Base-by-base conservation (phyloP, 2,797 vertebrate species). In the Sebastes diaconus region DNA sequence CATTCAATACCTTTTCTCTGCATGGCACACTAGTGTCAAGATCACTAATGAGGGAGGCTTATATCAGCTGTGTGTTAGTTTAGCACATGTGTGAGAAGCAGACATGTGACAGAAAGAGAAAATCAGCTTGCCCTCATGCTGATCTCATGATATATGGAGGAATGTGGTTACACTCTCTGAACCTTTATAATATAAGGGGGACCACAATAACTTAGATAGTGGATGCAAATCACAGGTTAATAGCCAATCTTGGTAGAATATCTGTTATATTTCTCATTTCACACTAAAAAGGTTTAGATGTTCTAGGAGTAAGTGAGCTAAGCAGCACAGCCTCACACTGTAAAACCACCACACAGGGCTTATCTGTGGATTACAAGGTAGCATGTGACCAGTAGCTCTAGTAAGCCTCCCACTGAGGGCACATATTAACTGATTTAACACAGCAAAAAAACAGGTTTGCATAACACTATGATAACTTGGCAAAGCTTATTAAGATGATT, bases 301-400 rank as follows among this genome's bases (percentile, higher is more conserved):
- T 86, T 25, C 7, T 64, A 25, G 8, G 24, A 60, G 36, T n/a
- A 18, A 10, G 11, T 14, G 14, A 74, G 67, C 64, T 70, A n/a
- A 86, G 4, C 54, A 42, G 64, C 73, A 79, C 0, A 80, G 54
- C 58, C 22, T 54, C 58, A 60, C 1, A 18, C 78, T 65, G 67
- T 63, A 75, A 58, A 91, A 77, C 61, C 29, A 91, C 87, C 88
- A 88, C 88, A 85, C 68, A 54, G 68, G 79, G 87, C 82, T 94
- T 88, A 94, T 90, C 86, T 87, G 78, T 76, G 91, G 94, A 94
- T 95, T 94, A 95, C 84, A 82, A 58, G 32, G 83, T 1, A 88
- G 75, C 93, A 94, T 88, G 93, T 95, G 94, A 95, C 86, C 84
- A 73, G 86, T 5, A 60, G 84, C 84, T 71, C 58, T 2, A 29